Conservation (phyloP, 2,888 invertebrate genomes). For the Adela reaumurella region DNA sequence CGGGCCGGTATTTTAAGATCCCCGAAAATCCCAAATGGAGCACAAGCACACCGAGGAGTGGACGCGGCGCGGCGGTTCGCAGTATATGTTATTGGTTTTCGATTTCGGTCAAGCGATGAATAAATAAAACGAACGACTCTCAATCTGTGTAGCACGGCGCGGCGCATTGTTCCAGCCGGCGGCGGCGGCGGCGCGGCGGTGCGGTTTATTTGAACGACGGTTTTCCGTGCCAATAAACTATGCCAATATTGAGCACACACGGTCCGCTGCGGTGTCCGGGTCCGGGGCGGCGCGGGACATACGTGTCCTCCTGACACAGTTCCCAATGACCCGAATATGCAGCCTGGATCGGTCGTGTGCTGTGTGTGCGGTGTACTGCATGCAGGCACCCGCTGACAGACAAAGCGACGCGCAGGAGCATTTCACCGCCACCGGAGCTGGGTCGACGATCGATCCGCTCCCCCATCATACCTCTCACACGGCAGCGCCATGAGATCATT, state of each 20-base stretch:
- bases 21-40: not conserved
- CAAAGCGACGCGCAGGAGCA: too few relatives aligned
- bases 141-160: not conserved
- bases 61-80: not conserved
- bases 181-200: too few relatives aligned
- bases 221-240: too few relatives aligned
- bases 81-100: not conserved
- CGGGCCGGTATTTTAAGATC: too few relatives aligned
- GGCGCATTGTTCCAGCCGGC: not conserved
- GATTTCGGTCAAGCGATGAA: not conserved
- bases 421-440: too few relatives aligned
- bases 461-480: too few relatives aligned
- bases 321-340: not conserved
- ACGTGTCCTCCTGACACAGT: not conserved
- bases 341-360: not conserved
- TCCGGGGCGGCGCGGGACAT: not conserved
- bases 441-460: too few relatives aligned
- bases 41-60: not conserved
- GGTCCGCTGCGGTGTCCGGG: not conserved
- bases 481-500: too few relatives aligned
- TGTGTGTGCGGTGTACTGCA: too few relatives aligned
- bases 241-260: not conserved
- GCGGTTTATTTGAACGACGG: too few relatives aligned
- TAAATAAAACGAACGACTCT: not conserved
- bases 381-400: too few relatives aligned